Conservation (phyloP, 2,888 invertebrate species). For the Cremastinae sp. region DNA sequence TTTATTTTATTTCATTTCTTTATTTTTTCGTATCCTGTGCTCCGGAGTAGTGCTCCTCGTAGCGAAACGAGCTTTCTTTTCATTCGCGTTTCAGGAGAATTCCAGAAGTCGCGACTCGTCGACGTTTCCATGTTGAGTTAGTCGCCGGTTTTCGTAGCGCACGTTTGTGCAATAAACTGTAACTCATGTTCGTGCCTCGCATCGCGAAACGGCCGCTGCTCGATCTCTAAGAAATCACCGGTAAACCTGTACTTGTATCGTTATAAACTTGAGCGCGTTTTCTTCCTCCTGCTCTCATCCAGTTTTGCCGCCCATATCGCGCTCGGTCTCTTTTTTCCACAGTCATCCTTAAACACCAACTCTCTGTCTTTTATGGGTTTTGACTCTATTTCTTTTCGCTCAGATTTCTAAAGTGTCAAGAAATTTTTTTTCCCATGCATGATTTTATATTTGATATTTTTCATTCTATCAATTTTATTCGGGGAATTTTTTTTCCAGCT, state of each 20-base stretch:
- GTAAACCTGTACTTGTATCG: conserved; percentile 41
- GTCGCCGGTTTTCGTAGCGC: conserved; percentile 19
- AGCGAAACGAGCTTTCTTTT: conserved; percentile 12
- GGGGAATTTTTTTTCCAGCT: too few relatives aligned
- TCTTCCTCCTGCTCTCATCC: not conserved
- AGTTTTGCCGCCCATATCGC: not conserved
- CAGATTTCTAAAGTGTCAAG: too few relatives aligned
- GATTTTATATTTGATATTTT: too few relatives aligned
- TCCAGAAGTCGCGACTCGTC: conserved; percentile 42
- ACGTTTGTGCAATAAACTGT: conserved; percentile 58
- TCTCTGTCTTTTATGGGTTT: too few relatives aligned
- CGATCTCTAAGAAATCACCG: conserved; percentile 44
- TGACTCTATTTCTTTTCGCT: too few relatives aligned
- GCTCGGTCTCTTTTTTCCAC: not conserved
- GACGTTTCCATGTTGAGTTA: conserved; percentile 22
- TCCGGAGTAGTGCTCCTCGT: conserved; percentile 13
- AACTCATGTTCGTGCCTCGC: conserved; percentile 48
- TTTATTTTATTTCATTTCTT: not conserved
- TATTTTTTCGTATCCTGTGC: not conserved
- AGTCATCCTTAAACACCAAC: too few relatives aligned
- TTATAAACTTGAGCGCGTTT: conserved; percentile 31
- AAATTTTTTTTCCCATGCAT: too few relatives aligned
- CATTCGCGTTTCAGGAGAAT: conserved; percentile 26
- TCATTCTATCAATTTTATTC: too few relatives aligned
- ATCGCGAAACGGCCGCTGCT: conserved; percentile 48